Evolutionary conservation across 2,888 invertebrate genomes (phyloP), one percentile per base, ranked within the genome.

Genomic region (Diarsia mendica): DNA sequence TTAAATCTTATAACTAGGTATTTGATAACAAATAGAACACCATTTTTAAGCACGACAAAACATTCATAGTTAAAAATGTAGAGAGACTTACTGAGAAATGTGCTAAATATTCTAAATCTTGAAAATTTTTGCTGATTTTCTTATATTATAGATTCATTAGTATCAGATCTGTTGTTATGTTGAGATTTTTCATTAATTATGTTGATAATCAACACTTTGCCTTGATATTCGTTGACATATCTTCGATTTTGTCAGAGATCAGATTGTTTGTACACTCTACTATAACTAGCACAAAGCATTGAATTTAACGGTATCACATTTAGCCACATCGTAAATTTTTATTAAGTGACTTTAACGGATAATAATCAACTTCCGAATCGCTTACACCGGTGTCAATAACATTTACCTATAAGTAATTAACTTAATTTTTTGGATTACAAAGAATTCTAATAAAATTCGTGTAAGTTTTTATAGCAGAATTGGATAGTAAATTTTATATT

Each of bases 1-100:
- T 95, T 96, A 94, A 93, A 93, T 91, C 96, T 96, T 96, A 97
- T 92, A 95, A 89, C 96, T 96, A 96, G 93, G 93, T 96, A 96
- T 96, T 96, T 96, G 93, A 96, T 96, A 97, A 97, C 96, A 96
- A 96, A 96, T 96, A 96, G 96, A 96, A 96, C 96, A 96, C 96
- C 96, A 95, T 95, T 95, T 87, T 96, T 96, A 97, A 97, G 96
- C 96, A 97, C 96, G 96, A 96, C 96, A 96, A 96, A 97, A 97
- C 96, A 96, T 96, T 95, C 93, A 96, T 96, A 97, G 96, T 95
- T 96, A 96, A 96, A 96, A 96, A 95, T 96, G 96, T 96, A 96
- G 96, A 96, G 96, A 96, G 96, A 96, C 96, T 95, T 96, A 96
- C 93, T 96, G 96, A 96, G 96, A 96, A 96, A 96, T 95, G 96